Conservation (phyloP, 2,113 vertebrate species). For the Caretta caretta region DNA sequence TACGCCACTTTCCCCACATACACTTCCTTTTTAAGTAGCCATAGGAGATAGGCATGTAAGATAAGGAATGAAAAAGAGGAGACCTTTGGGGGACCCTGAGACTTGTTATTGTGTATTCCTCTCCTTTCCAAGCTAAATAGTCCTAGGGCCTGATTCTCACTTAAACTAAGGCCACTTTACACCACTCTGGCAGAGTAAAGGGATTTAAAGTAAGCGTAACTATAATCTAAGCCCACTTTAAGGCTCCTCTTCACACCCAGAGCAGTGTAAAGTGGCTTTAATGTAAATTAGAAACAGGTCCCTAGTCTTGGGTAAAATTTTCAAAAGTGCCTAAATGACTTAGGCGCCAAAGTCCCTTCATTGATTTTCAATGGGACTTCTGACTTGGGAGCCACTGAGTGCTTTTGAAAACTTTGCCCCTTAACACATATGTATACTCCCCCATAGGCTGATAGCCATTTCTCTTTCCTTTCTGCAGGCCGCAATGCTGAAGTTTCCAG, state of each 20-base stretch:
- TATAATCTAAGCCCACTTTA: background rate
- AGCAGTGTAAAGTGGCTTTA: background rate
- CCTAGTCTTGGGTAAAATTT: background rate
- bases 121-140: background rate
- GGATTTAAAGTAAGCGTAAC: background rate
- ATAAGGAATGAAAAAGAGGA: no score
- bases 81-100: no score
- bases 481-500: accelerated
- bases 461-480: background rate
- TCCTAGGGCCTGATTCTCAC: background rate
- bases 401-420: background rate
- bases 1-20: background rate
- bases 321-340: background rate
- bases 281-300: background rate
- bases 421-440: background rate
- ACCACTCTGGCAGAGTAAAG: background rate
- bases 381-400: background rate
- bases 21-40: background rate
- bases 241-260: background rate
- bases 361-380: background rate
- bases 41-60: background rate
- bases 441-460: background rate
- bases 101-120: background rate
- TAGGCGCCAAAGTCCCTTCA: background rate
- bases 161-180: background rate